Percentiles rank a stretch among this genome's conserved stretches.
phyloP scores from a whole-genome alignment of 64 coral and sea anemone species.

The Stylophora pistillata region DNA sequence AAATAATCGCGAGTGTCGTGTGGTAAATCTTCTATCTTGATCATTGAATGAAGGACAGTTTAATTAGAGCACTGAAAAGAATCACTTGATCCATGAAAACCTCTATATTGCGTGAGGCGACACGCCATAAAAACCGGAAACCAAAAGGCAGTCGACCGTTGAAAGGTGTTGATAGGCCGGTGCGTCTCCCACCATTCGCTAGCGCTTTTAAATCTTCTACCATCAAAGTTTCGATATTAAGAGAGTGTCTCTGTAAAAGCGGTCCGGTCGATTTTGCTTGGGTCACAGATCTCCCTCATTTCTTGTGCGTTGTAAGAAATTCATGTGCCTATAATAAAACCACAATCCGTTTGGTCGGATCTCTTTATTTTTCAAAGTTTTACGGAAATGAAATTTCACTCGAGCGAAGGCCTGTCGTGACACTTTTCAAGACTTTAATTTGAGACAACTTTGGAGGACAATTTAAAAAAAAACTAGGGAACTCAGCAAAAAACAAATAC shows the following conservation, averaged over 20 bases:
- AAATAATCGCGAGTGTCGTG: too few species aligned
- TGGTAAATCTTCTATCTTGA: too few species aligned
- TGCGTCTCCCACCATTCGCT: too few species aligned
- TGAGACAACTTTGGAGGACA: neutral
- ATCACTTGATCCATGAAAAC: too few species aligned
- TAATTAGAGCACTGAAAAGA: too few species aligned
- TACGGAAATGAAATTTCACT: neutral
- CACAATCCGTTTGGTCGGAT: neutral
- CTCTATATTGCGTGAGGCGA: too few species aligned
- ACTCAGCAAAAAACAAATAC: conserved; percentile 6
- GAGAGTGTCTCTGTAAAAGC: neutral
- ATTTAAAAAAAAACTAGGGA: neutral
- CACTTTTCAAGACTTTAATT: conserved; percentile 1
- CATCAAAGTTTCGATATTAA: too few species aligned
- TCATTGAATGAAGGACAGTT: too few species aligned
- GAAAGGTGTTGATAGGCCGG: too few species aligned
- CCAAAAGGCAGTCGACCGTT: too few species aligned
- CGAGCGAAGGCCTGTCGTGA: neutral
- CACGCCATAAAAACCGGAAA: too few species aligned
- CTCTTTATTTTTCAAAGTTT: neutral
- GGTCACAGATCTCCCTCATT: neutral
- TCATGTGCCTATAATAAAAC: conserved; percentile 6
- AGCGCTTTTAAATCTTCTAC: too few species aligned
- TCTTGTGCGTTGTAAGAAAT: neutral
- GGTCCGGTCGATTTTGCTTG: conserved; percentile 4